These are phyloP conservation scores for Porites evermanni DNA, from an alignment of 92 coral and sea anemone genomes.

Conservation along the genomic window DNA sequence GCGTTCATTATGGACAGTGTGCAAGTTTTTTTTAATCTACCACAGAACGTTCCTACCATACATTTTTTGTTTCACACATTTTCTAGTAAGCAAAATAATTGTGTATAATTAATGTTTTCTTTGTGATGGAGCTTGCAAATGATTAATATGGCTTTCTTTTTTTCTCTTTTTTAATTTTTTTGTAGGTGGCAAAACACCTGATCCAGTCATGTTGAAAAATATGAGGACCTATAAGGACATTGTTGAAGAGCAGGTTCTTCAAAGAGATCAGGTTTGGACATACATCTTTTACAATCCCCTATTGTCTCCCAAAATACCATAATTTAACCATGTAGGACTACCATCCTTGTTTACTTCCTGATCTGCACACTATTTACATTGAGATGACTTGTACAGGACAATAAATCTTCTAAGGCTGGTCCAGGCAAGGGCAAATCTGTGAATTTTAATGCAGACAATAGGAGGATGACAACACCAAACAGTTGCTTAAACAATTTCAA, in stretches of 20 bases:
- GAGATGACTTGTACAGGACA: too few relatives aligned
- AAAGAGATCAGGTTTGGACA: slow-evolving; percentile 80
- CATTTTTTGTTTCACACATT: neutral
- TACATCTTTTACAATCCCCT: too few relatives aligned
- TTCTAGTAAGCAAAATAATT: slow-evolving; percentile 6
- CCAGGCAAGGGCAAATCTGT: too few relatives aligned
- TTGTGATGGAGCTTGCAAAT: neutral
- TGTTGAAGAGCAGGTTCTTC: slow-evolving; percentile 83
- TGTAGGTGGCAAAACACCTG: slow-evolving; percentile 97
- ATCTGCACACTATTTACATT: too few relatives aligned
- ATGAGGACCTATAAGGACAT: slow-evolving; percentile 85
- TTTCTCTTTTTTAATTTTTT: slow-evolving; percentile 61
- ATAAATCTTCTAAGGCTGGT: too few relatives aligned
- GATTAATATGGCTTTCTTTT: slow-evolving; percentile 27
- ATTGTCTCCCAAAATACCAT: too few relatives aligned
- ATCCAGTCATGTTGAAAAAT: slow-evolving; percentile 67
- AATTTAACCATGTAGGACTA: too few relatives aligned
- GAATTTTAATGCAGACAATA: too few relatives aligned
- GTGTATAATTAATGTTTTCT: neutral
- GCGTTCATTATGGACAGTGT: neutral
- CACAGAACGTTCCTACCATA: too few relatives aligned
- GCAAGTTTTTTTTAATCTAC: neutral
- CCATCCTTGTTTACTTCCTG: too few relatives aligned
- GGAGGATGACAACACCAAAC: too few relatives aligned
- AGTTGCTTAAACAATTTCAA: too few relatives aligned